Evolutionary conservation across 2,113 vertebrate genomes (phyloP).

Genomic region (Lepus timidus): DNA sequence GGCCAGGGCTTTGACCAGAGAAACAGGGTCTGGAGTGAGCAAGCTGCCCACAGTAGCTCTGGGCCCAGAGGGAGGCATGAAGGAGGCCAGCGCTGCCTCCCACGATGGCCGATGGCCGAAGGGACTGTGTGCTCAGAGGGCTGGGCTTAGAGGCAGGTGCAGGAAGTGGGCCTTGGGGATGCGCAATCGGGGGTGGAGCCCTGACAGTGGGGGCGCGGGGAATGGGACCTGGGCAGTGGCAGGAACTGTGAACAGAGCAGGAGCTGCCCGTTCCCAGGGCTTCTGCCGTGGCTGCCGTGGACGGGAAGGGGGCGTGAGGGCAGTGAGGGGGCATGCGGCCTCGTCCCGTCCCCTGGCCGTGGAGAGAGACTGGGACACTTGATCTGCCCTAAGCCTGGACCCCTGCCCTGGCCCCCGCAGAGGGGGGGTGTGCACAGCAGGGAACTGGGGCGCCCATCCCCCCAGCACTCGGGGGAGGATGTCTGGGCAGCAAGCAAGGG

Average conservation of each 20-base stretch:
- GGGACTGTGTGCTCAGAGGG: not conserved
- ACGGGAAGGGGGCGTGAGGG: not conserved
- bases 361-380: no score
- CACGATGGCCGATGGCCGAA: fast-evolving
- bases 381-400: no score
- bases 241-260: not conserved
- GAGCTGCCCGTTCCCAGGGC: not conserved
- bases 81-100: not conserved
- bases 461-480: no score
- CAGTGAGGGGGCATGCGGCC: not conserved
- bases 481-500: no score
- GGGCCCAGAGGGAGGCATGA: not conserved
- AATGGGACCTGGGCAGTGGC: not conserved
- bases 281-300: not conserved
- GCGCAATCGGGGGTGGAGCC: not conserved
- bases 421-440: no score
- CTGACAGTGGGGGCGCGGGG: not conserved
- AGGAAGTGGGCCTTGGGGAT: not conserved
- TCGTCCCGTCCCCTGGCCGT: no score
- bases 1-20: not conserved
- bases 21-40: not conserved
- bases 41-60: not conserved
- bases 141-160: not conserved
- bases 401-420: no score
- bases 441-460: no score